Evolutionary conservation across 2,113 vertebrate genomes (phyloP).

Genomic region (Rhabdornis inornatus): DNA sequence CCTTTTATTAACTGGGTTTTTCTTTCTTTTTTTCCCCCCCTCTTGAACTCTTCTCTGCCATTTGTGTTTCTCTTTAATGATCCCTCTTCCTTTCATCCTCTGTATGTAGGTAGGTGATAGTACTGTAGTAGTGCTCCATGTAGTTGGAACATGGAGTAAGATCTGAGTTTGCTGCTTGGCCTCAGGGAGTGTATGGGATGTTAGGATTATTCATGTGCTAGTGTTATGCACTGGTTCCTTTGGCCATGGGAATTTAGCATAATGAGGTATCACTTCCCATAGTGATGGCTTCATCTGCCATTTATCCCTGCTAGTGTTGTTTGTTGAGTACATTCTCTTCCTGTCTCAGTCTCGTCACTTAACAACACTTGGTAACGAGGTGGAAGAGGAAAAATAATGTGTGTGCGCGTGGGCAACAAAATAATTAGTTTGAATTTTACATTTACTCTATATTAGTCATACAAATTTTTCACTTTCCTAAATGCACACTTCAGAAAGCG

Average conservation of each 20-base stretch:
- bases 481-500: neutral
- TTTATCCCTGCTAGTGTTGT: neutral
- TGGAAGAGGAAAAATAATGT: neutral
- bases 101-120: fast-evolving
- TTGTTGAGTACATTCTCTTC: neutral
- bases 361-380: neutral
- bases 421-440: neutral
- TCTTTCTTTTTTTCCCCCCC: fast-evolving
- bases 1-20: neutral
- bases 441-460: neutral
- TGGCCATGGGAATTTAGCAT: neutral
- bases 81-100: neutral
- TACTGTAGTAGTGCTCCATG: neutral
- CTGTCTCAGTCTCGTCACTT: neutral
- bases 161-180: neutral
- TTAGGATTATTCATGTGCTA: neutral
- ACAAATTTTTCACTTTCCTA: neutral
- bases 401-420: neutral
- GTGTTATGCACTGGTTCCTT: neutral
- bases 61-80: neutral
- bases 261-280: neutral
- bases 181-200: neutral
- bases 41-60: neutral
- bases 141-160: neutral
- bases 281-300: neutral